Evolutionary conservation across 1,140 invertebrate species (phyloP).

Genomic region (Anoplolepis gracilipes): DNA sequence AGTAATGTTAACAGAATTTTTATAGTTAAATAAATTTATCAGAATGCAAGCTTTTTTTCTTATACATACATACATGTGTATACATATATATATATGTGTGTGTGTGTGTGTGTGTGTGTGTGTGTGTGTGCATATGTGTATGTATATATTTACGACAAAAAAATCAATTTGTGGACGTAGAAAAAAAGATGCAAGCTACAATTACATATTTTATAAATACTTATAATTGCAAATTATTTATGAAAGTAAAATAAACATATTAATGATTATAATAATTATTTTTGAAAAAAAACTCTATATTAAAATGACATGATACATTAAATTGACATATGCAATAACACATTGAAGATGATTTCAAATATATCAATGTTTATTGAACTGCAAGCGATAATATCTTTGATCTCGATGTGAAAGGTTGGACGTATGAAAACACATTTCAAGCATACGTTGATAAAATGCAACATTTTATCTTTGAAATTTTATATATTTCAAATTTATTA

Average conservation of each 20-base stretch:
- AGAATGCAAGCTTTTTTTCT: too few relatives aligned
- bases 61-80: too few relatives aligned
- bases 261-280: constrained; percentile 13
- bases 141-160: too few relatives aligned
- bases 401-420: constrained; percentile 12
- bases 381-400: constrained; percentile 32
- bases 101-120: too few relatives aligned
- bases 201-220: too few relatives aligned
- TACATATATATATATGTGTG: too few relatives aligned
- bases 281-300: neutral
- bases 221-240: neutral
- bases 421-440: constrained; percentile 15
- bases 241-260: constrained; percentile 17
- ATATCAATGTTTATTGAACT: constrained; percentile 47
- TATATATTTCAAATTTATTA: neutral
- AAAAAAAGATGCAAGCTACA: too few relatives aligned
- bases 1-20: neutral
- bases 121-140: too few relatives aligned
- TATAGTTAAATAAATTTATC: neutral
- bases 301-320: neutral
- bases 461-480: constrained; percentile 26
- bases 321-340: neutral
- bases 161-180: too few relatives aligned
- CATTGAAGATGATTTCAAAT: constrained; percentile 14
- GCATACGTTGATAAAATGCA: constrained; percentile 24